A percentile compares a stretch with the other conserved stretches of the same genome.
Evolutionary conservation across 2,888 invertebrate species (phyloP).

Genomic region (Dicycla oo): DNA sequence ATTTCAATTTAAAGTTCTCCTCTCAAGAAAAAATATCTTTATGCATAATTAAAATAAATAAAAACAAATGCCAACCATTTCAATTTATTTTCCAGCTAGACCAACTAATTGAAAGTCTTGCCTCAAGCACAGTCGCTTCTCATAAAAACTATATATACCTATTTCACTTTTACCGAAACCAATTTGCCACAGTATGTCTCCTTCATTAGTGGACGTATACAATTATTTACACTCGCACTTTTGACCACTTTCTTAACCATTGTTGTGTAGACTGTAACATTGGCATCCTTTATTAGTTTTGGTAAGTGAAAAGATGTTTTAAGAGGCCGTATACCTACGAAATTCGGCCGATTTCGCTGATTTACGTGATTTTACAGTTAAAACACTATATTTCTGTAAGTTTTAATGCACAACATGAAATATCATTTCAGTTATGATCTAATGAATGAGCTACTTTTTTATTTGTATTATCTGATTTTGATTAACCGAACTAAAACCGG

Average conservation of each 20-base stretch:
- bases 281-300: constrained; percentile 19
- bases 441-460: no score
- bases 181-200: constrained; percentile 37
- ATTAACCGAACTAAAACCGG: no score
- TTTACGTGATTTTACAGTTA: no score
- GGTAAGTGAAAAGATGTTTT: constrained; percentile 16
- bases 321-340: no score
- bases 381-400: no score
- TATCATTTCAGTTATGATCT: no score
- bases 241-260: constrained; percentile 46
- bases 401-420: no score
- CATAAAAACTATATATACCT: constrained; percentile 7
- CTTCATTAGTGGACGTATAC: constrained; percentile 36
- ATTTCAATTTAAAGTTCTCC: no score
- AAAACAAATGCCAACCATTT: not conserved
- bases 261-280: constrained; percentile 19
- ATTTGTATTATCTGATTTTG: no score
- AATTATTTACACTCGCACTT: constrained; percentile 66
- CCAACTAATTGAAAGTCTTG: constrained; percentile 13
- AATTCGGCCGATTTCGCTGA: no score
- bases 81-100: not conserved
- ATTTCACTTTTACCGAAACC: constrained; percentile 56
- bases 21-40: no score
- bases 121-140: not conserved
- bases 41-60: no score